Percentiles rank a stretch among this genome's conserved stretches.
phyloP scores from a whole-genome alignment of 1,140 invertebrate genomes.

The Colletes latitarsis region DNA sequence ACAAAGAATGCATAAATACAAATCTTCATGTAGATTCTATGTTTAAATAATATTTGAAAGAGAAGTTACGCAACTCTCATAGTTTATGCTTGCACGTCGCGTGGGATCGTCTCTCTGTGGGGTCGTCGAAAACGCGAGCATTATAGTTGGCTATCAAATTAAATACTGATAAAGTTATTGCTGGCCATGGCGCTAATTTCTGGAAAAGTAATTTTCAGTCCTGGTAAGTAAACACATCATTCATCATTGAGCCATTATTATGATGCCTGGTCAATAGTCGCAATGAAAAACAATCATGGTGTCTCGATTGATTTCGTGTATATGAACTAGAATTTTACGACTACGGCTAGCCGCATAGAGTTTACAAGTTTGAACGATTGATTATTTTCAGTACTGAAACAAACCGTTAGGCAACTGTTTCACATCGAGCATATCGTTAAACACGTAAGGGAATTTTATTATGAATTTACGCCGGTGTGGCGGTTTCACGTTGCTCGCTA shows the following conservation, averaged over 20 bases:
- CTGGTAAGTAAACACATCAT: conserved; percentile 68
- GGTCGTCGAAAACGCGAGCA: background rate
- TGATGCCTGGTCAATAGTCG: background rate
- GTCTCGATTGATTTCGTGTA: no score
- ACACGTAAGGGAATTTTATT: conserved; percentile 70
- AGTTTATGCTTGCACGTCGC: background rate
- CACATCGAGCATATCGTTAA: conserved; percentile 67
- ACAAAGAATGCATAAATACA: no score
- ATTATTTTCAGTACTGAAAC: conserved; percentile 70
- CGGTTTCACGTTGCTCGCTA: background rate
- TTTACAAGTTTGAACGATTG: background rate
- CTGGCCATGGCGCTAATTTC: conserved; percentile 73
- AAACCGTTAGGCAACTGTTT: conserved; percentile 65
- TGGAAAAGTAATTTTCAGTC: conserved; percentile 70
- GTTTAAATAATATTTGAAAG: no score
- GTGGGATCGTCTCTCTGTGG: no score
- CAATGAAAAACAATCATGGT: background rate
- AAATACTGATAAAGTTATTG: background rate
- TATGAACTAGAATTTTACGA: no score
- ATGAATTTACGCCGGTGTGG: background rate
- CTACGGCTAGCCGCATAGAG: no score
- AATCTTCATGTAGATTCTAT: no score
- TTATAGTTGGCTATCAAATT: background rate
- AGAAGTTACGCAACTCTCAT: conserved; percentile 8
- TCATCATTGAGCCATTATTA: background rate